These are phyloP conservation scores for Erythrolamprus reginae DNA, from an alignment of 2,113 vertebrate species.

Conservation along the genomic window DNA sequence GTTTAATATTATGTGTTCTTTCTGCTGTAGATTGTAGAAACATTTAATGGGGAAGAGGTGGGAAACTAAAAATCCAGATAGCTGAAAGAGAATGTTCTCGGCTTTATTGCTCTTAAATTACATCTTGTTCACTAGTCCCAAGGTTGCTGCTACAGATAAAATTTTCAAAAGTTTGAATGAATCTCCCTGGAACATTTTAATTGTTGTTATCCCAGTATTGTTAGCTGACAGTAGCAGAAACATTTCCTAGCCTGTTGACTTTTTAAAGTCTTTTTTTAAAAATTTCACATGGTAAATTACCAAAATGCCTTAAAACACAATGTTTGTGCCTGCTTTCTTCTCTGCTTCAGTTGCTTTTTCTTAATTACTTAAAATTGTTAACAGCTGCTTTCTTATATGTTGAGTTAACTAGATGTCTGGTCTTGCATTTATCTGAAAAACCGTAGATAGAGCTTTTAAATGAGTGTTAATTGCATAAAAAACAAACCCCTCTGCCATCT, in stretches of 20 bases:
- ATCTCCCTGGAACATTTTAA: not conserved
- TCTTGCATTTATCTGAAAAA: not conserved
- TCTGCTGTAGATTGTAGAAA: not conserved
- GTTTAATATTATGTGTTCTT: not conserved
- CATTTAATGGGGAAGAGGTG: not conserved
- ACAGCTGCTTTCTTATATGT: slow-evolving; percentile 5
- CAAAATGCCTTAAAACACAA: not conserved
- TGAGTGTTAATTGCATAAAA: not conserved
- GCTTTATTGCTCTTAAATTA: not conserved
- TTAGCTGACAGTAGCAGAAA: slow-evolving; percentile 12
- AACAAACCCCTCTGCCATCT: slow-evolving; percentile 19
- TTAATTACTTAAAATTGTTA: slow-evolving; percentile 17
- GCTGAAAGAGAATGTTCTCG: not conserved
- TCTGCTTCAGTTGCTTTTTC: slow-evolving; percentile 9
- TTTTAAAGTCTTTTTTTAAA: not conserved
- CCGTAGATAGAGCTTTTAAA: slow-evolving; percentile 14
- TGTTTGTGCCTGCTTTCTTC: slow-evolving; percentile 17
- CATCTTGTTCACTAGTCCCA: not conserved
- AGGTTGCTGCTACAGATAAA: not conserved
- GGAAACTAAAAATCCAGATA: not conserved
- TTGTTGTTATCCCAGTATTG: not conserved
- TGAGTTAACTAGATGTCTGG: not conserved
- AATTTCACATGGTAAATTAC: not conserved
- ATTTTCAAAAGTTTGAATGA: not conserved
- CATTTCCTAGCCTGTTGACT: not conserved